A percentile compares a stretch with the other conserved stretches of the same genome.
Evolutionary conservation across 30 jellyfish, hydroid and myxozoan species (phyloP).

Genomic region (Chrysaora quinquecirrha): DNA sequence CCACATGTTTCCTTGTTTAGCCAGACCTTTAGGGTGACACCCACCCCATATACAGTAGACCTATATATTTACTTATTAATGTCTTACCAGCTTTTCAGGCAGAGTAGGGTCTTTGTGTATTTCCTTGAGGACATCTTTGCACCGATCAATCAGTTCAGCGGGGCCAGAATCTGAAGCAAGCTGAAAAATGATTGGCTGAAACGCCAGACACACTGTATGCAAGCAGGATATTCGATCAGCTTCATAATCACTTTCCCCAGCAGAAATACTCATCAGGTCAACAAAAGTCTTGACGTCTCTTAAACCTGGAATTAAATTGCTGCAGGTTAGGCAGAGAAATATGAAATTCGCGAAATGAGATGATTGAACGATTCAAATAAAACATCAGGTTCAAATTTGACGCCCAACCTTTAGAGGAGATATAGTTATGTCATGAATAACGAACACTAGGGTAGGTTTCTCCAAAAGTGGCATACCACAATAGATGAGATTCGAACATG

Average conservation of each 20-base stretch:
- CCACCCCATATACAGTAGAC: too few species aligned
- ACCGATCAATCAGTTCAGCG: slow-evolving; percentile 46
- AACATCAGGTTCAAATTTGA: too few species aligned
- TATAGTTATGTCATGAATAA: too few species aligned
- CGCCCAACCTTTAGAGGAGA: too few species aligned
- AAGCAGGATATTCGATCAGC: slow-evolving; percentile 72
- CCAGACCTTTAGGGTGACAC: too few species aligned
- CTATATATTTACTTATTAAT: too few species aligned
- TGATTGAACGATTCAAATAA: too few species aligned
- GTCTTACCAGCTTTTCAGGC: slow-evolving; percentile 58
- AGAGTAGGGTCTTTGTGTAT: slow-evolving; percentile 33
- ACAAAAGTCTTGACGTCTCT: slow-evolving; percentile 82
- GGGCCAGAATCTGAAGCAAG: slow-evolving; percentile 51
- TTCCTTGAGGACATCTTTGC: slow-evolving; percentile 18
- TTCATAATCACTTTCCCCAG: slow-evolving; percentile 83
- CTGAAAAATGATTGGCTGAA: slow-evolving; percentile 62
- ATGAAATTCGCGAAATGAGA: background rate
- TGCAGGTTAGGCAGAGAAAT: too few species aligned
- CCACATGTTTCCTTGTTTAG: too few species aligned
- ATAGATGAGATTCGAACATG: too few species aligned
- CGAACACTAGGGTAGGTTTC: too few species aligned
- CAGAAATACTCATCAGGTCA: slow-evolving; percentile 81
- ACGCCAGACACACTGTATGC: slow-evolving; percentile 73
- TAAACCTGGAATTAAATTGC: slow-evolving; percentile 61
- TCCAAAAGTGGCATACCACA: too few species aligned